Percentiles rank a stretch among this genome's conserved stretches.
Conservation (phyloP, 2,113 vertebrate species). For the Syngnathus floridae region DNA sequence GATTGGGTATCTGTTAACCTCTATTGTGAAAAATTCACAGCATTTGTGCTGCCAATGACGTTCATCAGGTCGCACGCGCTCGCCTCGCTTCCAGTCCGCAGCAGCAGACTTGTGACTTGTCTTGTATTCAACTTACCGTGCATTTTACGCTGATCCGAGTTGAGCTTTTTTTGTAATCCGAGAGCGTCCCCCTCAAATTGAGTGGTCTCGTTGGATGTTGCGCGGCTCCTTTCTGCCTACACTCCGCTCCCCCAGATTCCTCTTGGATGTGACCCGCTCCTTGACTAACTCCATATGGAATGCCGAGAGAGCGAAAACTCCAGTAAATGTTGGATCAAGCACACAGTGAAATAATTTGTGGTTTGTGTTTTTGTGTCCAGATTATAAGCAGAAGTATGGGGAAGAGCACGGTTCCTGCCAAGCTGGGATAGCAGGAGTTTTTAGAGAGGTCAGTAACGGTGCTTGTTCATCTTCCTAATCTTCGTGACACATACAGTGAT, state of each 20-base stretch:
- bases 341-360: slow-evolving; percentile 66
- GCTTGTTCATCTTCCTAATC: slow-evolving; percentile 34
- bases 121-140: slow-evolving; percentile 43
- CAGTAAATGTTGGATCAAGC: slow-evolving; percentile 69
- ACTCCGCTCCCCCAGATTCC: slow-evolving; percentile 59
- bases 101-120: slow-evolving; percentile 22
- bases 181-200: slow-evolving; percentile 40
- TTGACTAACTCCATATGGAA: slow-evolving; percentile 76
- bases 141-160: slow-evolving; percentile 61
- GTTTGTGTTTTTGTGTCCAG: slow-evolving; percentile 71
- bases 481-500: slow-evolving; percentile 1
- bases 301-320: slow-evolving; percentile 62
- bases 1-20: background rate
- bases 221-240: slow-evolving; percentile 39
- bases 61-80: slow-evolving; percentile 47
- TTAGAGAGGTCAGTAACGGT: slow-evolving; percentile 81
- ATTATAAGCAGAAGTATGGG: slow-evolving; percentile 97
- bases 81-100: slow-evolving; percentile 36
- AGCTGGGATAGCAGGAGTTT: slow-evolving; percentile 91
- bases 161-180: slow-evolving; percentile 68
- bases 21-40: background rate
- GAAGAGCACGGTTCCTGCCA: slow-evolving; percentile 98
- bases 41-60: slow-evolving; percentile 2
- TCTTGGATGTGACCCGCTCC: slow-evolving; percentile 56
- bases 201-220: slow-evolving; percentile 50